Percentiles rank a stretch among this genome's conserved stretches.
phyloP scores from a whole-genome alignment of 2,888 invertebrate species.

The Pantelozetes paolii region DNA sequence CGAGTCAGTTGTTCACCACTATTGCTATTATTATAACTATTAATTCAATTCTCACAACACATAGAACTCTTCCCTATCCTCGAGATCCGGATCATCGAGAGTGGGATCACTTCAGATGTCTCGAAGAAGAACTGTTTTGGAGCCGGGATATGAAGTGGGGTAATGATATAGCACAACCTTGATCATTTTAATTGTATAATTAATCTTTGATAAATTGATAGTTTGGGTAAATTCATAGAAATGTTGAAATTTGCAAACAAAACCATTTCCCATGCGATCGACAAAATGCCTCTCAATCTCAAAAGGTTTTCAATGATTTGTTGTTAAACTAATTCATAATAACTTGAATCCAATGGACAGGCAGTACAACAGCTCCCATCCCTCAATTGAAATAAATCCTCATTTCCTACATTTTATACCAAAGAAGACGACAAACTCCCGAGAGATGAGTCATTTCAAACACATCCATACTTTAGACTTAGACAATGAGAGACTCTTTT shows the following conservation, averaged over 20 bases:
- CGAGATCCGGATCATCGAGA: constrained; percentile 16
- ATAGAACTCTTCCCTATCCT: constrained; percentile 21
- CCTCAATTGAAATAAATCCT: constrained; percentile 38
- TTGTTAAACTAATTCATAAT: background rate
- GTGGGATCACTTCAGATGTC: background rate
- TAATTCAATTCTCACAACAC: background rate
- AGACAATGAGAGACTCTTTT: constrained; percentile 30
- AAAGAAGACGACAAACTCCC: background rate
- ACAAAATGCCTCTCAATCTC: constrained; percentile 77
- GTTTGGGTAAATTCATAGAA: constrained; percentile 48
- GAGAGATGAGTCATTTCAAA: constrained; percentile 27
- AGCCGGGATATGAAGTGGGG: background rate
- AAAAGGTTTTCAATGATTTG: constrained; percentile 53
- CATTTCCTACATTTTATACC: constrained; percentile 36
- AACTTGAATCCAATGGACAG: background rate
- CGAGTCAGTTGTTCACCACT: background rate
- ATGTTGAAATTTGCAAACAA: constrained; percentile 59
- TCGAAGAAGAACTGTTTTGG: constrained; percentile 17
- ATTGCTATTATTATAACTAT: background rate
- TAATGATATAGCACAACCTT: background rate
- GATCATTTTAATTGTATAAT: background rate
- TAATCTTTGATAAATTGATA: background rate
- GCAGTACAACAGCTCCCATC: constrained; percentile 38
- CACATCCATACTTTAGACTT: constrained; percentile 36
- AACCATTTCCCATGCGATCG: constrained; percentile 73